Conservation (phyloP, 2,888 invertebrate species). For the Galeruca laticollis region DNA sequence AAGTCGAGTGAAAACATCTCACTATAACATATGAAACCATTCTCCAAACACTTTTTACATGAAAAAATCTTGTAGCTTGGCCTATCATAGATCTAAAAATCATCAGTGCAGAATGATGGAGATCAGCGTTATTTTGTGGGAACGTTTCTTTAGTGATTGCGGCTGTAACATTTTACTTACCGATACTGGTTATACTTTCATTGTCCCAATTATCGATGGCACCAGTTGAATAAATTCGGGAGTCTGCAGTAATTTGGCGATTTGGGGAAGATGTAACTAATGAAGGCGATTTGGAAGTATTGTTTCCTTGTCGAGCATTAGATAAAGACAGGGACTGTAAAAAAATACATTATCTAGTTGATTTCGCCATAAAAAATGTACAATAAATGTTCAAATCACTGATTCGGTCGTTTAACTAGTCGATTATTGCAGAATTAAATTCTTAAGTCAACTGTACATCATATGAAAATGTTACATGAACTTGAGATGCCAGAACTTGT, state of each 20-base stretch:
- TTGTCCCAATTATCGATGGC: slow-evolving; percentile 68
- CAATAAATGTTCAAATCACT: neutral
- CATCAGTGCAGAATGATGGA: neutral
- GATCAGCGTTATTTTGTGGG: neutral
- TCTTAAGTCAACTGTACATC: too few relatives aligned
- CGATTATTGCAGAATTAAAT: too few relatives aligned
- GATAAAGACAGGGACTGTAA: slow-evolving; percentile 66
- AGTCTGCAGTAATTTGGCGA: slow-evolving; percentile 50
- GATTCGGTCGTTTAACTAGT: too few relatives aligned
- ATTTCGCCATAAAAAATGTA: neutral
- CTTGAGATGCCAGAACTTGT: too few relatives aligned
- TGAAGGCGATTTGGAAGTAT: slow-evolving; percentile 57
- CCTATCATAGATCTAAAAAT: neutral
- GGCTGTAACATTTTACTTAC: slow-evolving; percentile 72
- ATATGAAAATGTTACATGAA: too few relatives aligned
- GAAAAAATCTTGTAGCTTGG: too few relatives aligned
- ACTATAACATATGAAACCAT: too few relatives aligned
- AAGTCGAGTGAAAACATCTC: too few relatives aligned
- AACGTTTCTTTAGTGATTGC: too few relatives aligned
- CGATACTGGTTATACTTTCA: slow-evolving; percentile 83
- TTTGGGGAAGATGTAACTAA: slow-evolving; percentile 53
- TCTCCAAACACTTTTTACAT: too few relatives aligned
- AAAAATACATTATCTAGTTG: slow-evolving; percentile 33
- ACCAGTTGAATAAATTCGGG: slow-evolving; percentile 74
- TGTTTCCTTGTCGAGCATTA: slow-evolving; percentile 54